These are phyloP conservation scores for Crotalus tigris DNA, from an alignment of 2,113 vertebrate species.

Conservation along the genomic window DNA sequence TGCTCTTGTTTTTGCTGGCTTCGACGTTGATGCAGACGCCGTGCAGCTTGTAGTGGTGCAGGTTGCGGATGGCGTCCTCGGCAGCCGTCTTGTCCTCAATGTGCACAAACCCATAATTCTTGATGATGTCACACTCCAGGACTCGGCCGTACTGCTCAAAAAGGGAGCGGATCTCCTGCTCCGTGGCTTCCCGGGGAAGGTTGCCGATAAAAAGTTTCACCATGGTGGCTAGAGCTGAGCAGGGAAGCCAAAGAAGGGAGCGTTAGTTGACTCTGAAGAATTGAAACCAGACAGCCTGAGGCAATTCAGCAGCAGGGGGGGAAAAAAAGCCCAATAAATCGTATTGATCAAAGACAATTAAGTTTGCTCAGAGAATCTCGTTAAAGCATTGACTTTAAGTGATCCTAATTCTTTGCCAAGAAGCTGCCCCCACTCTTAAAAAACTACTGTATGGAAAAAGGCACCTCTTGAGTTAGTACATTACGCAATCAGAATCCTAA, in stretches of 20 bases:
- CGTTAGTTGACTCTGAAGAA: neutral
- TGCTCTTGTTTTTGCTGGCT: slow-evolving; percentile 87
- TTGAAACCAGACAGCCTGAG: neutral
- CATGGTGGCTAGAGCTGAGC: slow-evolving; percentile 70
- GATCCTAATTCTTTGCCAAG: no score
- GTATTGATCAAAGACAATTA: no score
- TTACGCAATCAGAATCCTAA: no score
- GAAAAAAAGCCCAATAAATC: neutral
- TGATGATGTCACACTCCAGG: slow-evolving; percentile 92
- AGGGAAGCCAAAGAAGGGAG: neutral
- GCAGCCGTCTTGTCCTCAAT: slow-evolving; percentile 88
- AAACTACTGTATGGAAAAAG: neutral
- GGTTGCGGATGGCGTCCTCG: slow-evolving; percentile 89
- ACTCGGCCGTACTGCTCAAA: slow-evolving; percentile 96
- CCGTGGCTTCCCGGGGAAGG: slow-evolving; percentile 86
- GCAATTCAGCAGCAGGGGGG: neutral
- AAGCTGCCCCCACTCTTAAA: neutral
- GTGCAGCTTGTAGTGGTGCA: slow-evolving; percentile 93
- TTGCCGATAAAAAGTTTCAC: slow-evolving; percentile 98
- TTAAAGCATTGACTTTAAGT: neutral
- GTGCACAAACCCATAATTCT: slow-evolving; percentile 96
- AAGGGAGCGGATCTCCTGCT: slow-evolving; percentile 87
- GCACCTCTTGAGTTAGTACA: neutral
- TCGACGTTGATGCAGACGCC: slow-evolving; percentile 93
- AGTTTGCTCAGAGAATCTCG: neutral